These are phyloP conservation scores for Ceyx cyanopectus DNA, from an alignment of 2,113 vertebrate genomes.

Conservation along the genomic window DNA sequence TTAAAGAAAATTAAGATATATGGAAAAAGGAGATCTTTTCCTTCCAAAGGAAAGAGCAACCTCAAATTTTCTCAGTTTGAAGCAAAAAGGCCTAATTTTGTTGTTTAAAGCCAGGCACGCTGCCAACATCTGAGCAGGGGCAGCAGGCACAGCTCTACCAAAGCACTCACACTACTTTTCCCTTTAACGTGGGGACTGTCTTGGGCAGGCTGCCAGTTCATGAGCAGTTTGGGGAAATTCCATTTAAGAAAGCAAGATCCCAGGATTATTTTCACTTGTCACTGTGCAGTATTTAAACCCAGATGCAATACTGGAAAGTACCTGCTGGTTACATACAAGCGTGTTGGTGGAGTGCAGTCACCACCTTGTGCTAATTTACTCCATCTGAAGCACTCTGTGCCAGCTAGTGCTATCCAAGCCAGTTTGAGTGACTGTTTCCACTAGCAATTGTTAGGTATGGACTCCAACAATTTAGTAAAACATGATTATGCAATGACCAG, in stretches of 20 bases:
- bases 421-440: neutral
- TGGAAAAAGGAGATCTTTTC: neutral
- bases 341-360: neutral
- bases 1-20: neutral
- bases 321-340: neutral
- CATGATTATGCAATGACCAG: neutral
- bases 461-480: neutral
- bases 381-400: neutral
- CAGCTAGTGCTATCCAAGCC: neutral
- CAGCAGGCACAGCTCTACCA: constrained; percentile 13
- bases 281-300: neutral
- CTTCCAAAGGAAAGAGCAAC: neutral
- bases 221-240: neutral
- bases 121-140: neutral
- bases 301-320: neutral
- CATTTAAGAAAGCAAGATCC: constrained; percentile 25
- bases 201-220: constrained; percentile 6
- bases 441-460: neutral
- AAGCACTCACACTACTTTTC: neutral
- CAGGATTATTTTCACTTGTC: neutral
- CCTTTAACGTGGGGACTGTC: neutral
- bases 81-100: neutral
- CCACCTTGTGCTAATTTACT: neutral
- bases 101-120: neutral
- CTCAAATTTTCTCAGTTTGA: neutral